phyloP scores from a whole-genome alignment of 2,888 invertebrate species.

The Aphodius granarius region DNA sequence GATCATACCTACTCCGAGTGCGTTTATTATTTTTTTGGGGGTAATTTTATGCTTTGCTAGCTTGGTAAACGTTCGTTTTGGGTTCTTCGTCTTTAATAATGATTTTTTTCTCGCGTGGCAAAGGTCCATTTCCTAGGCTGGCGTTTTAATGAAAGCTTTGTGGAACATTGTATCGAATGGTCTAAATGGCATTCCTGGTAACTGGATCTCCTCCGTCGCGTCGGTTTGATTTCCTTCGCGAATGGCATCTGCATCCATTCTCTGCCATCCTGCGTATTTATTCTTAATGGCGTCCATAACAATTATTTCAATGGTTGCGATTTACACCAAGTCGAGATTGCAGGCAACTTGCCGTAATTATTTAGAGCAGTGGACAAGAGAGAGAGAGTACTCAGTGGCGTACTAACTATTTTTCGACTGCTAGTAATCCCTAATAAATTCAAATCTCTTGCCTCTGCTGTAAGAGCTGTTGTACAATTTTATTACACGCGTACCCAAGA shows the following conservation, averaged over 20 bases:
- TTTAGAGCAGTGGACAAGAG: not conserved
- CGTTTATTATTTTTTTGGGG: not conserved
- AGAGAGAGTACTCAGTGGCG: too few relatives aligned
- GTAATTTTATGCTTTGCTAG: not conserved
- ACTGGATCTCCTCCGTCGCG: not conserved
- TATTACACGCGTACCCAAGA: too few relatives aligned
- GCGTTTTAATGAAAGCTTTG: not conserved
- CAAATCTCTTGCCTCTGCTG: too few relatives aligned
- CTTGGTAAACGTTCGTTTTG: not conserved
- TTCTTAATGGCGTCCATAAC: not conserved
- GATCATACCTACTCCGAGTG: not conserved
- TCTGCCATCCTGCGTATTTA: not conserved
- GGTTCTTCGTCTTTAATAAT: not conserved
- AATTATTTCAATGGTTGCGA: not conserved
- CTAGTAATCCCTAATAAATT: too few relatives aligned
- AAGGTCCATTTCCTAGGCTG: not conserved
- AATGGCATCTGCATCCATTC: not conserved
- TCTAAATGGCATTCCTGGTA: not conserved
- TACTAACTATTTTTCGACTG: too few relatives aligned
- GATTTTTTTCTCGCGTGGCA: not conserved
- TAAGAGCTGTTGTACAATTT: too few relatives aligned
- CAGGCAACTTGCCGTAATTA: not conserved
- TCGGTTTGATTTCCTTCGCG: not conserved
- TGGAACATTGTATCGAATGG: not conserved
- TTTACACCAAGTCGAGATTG: not conserved